Conservation (phyloP, 2,888 invertebrate species). For the Beris chalybata region DNA sequence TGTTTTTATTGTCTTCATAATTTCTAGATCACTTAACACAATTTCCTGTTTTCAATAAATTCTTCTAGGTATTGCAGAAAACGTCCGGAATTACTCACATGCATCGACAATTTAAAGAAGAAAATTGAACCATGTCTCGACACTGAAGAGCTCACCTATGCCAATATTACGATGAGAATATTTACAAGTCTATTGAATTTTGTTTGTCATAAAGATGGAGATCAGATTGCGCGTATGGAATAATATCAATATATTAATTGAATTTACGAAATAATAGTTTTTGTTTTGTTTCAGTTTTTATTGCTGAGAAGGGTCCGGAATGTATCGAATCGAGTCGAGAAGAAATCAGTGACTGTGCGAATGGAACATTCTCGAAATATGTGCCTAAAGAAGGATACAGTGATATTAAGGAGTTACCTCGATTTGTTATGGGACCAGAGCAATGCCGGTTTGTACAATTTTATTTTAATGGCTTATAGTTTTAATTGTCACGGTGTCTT, state of each 20-base stretch:
- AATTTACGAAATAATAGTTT: conserved; percentile 14
- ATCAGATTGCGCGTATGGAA: conserved; percentile 75
- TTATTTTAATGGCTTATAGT: no score
- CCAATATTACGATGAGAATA: conserved; percentile 66
- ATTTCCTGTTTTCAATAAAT: conserved; percentile 2
- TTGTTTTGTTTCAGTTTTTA: conserved; percentile 65
- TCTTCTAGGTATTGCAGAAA: conserved; percentile 68
- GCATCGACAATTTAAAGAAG: conserved; percentile 62
- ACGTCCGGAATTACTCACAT: conserved; percentile 53
- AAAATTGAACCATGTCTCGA: conserved; percentile 67
- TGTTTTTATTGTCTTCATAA: conserved; percentile 39
- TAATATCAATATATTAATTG: conserved; percentile 1
- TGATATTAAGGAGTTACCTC: conserved; percentile 59
- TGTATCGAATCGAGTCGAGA: conserved; percentile 66
- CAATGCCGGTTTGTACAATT: conserved; percentile 46
- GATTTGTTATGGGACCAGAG: conserved; percentile 63
- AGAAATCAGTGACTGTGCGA: conserved; percentile 65
- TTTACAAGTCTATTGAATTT: conserved; percentile 72
- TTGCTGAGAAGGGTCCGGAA: conserved; percentile 79
- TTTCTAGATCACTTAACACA: not conserved
- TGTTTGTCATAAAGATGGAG: conserved; percentile 78
- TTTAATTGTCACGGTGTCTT: no score
- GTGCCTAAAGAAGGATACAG: conserved; percentile 54
- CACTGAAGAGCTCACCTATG: conserved; percentile 63
- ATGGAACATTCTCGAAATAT: conserved; percentile 62